These are phyloP conservation scores for Lamellibrachia satsuma DNA, from an alignment of 2,888 invertebrate genomes.

Conservation along the genomic window DNA sequence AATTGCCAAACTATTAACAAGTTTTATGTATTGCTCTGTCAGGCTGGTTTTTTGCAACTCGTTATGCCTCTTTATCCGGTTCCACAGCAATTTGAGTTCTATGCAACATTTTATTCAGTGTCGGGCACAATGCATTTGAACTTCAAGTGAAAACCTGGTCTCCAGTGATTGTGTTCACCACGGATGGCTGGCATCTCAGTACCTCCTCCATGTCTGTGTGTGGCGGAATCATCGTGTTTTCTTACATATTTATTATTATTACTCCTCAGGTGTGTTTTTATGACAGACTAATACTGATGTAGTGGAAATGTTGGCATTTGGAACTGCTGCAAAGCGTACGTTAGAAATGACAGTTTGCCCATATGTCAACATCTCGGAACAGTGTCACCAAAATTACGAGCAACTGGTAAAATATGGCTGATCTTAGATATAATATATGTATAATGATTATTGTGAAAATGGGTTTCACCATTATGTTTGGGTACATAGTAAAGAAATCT, in stretches of 20 bases:
- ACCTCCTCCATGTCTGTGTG: not conserved
- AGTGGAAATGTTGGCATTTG: not conserved
- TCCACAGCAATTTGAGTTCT: conserved; percentile 2
- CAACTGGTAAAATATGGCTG: not conserved
- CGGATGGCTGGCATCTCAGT: not conserved
- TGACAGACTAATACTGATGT: not conserved
- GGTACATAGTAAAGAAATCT: not conserved
- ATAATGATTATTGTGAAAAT: not conserved
- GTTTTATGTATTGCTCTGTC: not conserved
- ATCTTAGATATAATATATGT: not conserved
- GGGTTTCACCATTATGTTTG: not conserved
- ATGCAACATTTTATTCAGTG: not conserved
- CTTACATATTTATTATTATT: conserved; percentile 3
- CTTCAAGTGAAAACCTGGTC: not conserved
- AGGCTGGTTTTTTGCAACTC: not conserved
- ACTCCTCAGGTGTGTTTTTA: not conserved
- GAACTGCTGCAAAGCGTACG: not conserved
- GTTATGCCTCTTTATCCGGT: not conserved
- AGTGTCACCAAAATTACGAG: not conserved
- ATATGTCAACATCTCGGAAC: not conserved
- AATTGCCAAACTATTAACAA: not conserved
- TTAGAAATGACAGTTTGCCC: not conserved
- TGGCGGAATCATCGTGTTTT: not conserved
- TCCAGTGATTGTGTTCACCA: not conserved
- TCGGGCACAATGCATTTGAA: not conserved